Percentiles rank a stretch among this genome's conserved stretches.
These are phyloP conservation scores for Plebejus melissa DNA, from an alignment of 2,888 invertebrate species.

Conservation along the genomic window DNA sequence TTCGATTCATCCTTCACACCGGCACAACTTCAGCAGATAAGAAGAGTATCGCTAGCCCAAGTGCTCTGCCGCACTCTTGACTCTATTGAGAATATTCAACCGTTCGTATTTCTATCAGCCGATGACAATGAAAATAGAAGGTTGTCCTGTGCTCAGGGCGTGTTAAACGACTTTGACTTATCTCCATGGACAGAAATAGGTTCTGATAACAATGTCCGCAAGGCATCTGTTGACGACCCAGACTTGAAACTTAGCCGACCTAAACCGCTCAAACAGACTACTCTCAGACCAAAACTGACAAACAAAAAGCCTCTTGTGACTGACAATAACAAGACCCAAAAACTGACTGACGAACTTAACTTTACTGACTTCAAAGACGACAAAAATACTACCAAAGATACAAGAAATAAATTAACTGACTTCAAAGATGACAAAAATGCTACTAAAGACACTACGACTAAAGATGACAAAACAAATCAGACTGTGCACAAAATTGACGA, in stretches of 20 bases:
- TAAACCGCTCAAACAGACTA: conserved; percentile 38
- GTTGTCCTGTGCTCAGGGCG: conserved; percentile 75
- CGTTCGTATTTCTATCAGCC: conserved; percentile 82
- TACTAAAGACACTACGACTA: conserved; percentile 38
- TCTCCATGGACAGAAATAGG: conserved; percentile 80
- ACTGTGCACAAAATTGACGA: conserved; percentile 71
- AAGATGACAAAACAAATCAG: conserved; percentile 41
- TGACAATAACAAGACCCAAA: conserved; percentile 30
- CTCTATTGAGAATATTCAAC: conserved; percentile 83
- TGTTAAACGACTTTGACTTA: conserved; percentile 79
- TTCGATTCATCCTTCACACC: conserved; percentile 87
- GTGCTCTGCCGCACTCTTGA: conserved; percentile 84
- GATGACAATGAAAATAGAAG: conserved; percentile 80
- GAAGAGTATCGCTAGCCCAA: conserved; percentile 84
- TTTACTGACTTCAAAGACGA: conserved; percentile 38
- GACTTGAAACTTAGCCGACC: conserved; percentile 32
- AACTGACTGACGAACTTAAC: conserved; percentile 39
- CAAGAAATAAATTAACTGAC: neutral
- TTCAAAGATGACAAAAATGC: conserved; percentile 40
- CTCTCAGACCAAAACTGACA: conserved; percentile 39
- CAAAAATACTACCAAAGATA: conserved; percentile 31
- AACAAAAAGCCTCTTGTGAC: neutral
- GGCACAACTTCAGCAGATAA: conserved; percentile 86
- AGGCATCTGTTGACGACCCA: conserved; percentile 49
- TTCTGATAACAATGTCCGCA: conserved; percentile 59